Conservation (phyloP, 2,888 invertebrate genomes). For the Rhagophthalmus giganteus region DNA sequence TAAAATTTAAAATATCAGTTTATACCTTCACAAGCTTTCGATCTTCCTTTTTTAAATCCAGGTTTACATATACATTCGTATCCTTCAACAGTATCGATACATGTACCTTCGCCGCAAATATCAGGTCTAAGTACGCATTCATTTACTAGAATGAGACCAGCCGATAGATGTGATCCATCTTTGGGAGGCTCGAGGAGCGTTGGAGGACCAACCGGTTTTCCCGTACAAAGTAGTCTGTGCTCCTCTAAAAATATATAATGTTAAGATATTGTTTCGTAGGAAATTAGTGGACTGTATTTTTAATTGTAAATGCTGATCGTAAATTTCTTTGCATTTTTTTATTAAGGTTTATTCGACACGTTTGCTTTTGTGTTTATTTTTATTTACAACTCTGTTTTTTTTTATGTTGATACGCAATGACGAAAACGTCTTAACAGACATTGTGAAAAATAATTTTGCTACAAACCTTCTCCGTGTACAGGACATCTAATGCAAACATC, state of each 20-base stretch:
- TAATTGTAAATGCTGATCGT: too few species aligned
- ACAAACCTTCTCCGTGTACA: slow-evolving; percentile 58
- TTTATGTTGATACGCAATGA: too few species aligned
- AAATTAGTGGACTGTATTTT: too few species aligned
- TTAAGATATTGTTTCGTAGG: slow-evolving; percentile 1
- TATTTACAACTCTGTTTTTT: too few species aligned
- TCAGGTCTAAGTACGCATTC: slow-evolving; percentile 76
- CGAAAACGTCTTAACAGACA: too few species aligned
- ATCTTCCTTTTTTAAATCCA: slow-evolving; percentile 62
- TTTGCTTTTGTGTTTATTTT: background rate
- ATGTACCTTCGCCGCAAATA: slow-evolving; percentile 75
- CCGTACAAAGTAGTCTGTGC: slow-evolving; percentile 50
- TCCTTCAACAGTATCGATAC: slow-evolving; percentile 73
- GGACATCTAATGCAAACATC: slow-evolving; percentile 79
- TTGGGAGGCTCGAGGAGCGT: slow-evolving; percentile 13
- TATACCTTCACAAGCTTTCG: slow-evolving; percentile 60
- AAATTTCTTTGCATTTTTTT: too few species aligned
- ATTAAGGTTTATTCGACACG: background rate
- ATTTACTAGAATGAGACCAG: slow-evolving; percentile 60
- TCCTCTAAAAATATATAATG: slow-evolving; percentile 45
- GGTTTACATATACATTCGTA: slow-evolving; percentile 78
- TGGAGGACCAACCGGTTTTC: slow-evolving; percentile 30
- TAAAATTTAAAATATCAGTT: background rate
- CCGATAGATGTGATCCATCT: slow-evolving; percentile 16
- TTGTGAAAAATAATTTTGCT: background rate